These are phyloP conservation scores for Eupeodes latifasciatus DNA, from an alignment of 2,888 invertebrate genomes.

Conservation along the genomic window DNA sequence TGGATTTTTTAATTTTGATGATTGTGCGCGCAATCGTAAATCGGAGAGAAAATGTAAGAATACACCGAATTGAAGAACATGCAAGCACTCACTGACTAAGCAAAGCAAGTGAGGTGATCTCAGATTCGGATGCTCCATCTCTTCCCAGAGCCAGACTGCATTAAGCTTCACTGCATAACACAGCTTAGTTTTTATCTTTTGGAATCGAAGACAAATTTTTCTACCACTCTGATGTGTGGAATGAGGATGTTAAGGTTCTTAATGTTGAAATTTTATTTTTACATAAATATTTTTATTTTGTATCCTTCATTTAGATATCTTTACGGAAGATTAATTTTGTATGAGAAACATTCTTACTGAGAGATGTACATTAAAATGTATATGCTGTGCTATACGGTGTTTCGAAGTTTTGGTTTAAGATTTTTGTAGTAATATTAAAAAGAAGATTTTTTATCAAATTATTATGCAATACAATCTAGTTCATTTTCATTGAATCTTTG, in stretches of 20 bases:
- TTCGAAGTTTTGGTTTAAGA: too few relatives aligned
- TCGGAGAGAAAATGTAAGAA: constrained; percentile 49
- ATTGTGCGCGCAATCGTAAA: constrained; percentile 43
- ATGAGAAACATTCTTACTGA: constrained; percentile 9
- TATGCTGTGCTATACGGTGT: neutral
- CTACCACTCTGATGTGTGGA: constrained; percentile 30
- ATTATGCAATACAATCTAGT: too few relatives aligned
- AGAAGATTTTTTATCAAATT: constrained; percentile 37
- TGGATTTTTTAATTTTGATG: constrained; percentile 44
- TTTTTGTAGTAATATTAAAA: too few relatives aligned
- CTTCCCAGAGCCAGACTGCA: neutral
- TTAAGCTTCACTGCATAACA: neutral
- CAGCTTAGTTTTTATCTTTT: constrained; percentile 31
- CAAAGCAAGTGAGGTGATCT: constrained; percentile 9
- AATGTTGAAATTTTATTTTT: constrained; percentile 8
- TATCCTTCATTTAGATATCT: neutral
- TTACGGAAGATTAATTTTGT: constrained; percentile 10
- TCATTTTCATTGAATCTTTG: too few relatives aligned
- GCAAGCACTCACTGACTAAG: neutral
- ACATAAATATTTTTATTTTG: neutral
- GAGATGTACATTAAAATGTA: neutral
- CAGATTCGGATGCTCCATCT: constrained; percentile 38
- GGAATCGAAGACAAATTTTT: constrained; percentile 46
- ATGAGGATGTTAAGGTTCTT: constrained; percentile 66
- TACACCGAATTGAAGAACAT: constrained; percentile 59